Base-by-base conservation (phyloP, 2,113 vertebrate species). In the Pelobates fuscus region DNA sequence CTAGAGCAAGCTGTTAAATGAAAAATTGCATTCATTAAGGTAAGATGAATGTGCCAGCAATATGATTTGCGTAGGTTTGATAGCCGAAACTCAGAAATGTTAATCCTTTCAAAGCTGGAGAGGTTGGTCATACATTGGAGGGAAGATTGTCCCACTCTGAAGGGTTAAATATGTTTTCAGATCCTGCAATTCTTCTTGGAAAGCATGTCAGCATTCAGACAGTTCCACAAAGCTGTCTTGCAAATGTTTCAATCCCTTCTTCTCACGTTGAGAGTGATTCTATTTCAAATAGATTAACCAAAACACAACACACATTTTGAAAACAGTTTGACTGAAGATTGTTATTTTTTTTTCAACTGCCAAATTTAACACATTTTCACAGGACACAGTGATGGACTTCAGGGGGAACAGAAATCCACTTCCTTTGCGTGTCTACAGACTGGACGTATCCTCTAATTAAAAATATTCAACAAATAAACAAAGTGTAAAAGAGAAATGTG, bases 21-120 rank as follows among this genome's bases (percentile, higher is more conserved):
- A 91, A 92, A 92, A 88, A 91, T 89, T 92, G 91, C 89, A 88
- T 91, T 90, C 87, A 87, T 91, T 92, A 93, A 89, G 90, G 89
- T 91, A 91, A 91, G 89, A 84, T 85, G 88, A 91, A 86, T 83
- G 84, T 66, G 71, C 79, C 85, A 65, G 81, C 82, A 83, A 88
- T 88, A 87, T 85, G 90, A 89, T 89, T 86, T 86, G 86, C 89
- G 88, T 88, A 90, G 89, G 88, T 41, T 37, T 44, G 21, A 67
- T 67, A 67, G 3, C 77, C 55, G 69, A 77, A 78, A 3, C 8
- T 10, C 75, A 54, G 67, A 77, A 78, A 26, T 8, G 15, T 10
- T 69, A 69, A 37, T 66, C 41, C 43, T 66, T 46, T 46, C 64
- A 37, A 52, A 71, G 70, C 70, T 52, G 41, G 41, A 62, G 59